A percentile compares a stretch with the other conserved stretches of the same genome.
Evolutionary conservation across 2,113 vertebrate genomes (phyloP).

Genomic region (Sciurus niger): DNA sequence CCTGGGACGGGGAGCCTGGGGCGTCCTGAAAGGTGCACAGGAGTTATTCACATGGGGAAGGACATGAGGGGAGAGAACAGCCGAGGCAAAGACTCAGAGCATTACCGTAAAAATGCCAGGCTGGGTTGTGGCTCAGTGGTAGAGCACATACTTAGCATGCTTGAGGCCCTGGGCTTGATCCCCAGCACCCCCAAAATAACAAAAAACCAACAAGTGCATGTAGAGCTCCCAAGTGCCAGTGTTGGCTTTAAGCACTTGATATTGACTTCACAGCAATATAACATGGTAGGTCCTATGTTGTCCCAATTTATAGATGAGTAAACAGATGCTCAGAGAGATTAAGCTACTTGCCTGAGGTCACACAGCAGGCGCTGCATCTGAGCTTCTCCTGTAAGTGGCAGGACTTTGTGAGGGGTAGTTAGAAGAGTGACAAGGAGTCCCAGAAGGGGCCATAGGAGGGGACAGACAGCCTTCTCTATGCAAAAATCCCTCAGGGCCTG

Average conservation of each 20-base stretch:
- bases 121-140: neutral
- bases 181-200: neutral
- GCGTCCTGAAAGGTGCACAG: neutral
- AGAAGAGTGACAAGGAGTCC: neutral
- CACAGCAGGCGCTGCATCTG: neutral
- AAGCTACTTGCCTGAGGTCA: neutral
- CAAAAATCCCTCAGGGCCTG: neutral
- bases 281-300: neutral
- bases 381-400: no score
- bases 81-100: neutral
- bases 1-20: neutral
- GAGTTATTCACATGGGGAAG: neutral
- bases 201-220: neutral
- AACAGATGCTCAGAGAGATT: neutral
- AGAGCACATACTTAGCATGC: no score
- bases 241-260: no score
- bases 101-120: no score
- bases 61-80: neutral
- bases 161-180: no score
- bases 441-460: neutral
- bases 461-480: neutral
- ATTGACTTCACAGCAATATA: neutral
- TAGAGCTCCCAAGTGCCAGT: neutral
- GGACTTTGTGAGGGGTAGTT: neutral
- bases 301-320: neutral